Evolutionary conservation across 2,113 vertebrate genomes (phyloP).

Genomic region (Corythornis cristatus): DNA sequence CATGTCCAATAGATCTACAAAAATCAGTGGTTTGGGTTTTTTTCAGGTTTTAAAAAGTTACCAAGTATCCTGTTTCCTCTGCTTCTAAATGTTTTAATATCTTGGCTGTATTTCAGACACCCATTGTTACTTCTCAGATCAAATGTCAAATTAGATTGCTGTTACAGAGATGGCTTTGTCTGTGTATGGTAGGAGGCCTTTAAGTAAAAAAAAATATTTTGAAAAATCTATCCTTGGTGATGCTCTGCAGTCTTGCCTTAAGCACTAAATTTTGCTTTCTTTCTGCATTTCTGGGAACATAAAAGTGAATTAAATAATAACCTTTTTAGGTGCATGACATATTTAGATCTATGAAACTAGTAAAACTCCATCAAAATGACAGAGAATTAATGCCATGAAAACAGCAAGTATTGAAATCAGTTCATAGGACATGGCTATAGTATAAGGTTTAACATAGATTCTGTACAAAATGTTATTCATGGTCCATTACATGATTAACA

Average conservation of each 20-base stretch:
- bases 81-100: background rate
- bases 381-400: background rate
- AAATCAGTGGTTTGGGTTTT: background rate
- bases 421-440: background rate
- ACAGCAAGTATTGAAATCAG: background rate
- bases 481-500: background rate
- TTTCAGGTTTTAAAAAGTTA: background rate
- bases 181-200: background rate
- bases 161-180: background rate
- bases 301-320: background rate
- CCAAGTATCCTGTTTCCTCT: background rate
- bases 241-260: background rate
- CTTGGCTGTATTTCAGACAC: background rate
- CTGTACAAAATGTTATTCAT: background rate
- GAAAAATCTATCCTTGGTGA: background rate
- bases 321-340: background rate
- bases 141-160: background rate
- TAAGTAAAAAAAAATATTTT: background rate
- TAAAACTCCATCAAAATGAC: background rate
- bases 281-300: background rate
- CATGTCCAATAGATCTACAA: background rate
- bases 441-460: background rate
- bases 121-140: background rate
- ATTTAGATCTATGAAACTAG: background rate
- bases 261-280: background rate